A percentile compares a stretch with the other conserved stretches of the same genome.
phyloP scores from a whole-genome alignment of 1,140 invertebrate genomes.

The Plectrocnemia conspersa region DNA sequence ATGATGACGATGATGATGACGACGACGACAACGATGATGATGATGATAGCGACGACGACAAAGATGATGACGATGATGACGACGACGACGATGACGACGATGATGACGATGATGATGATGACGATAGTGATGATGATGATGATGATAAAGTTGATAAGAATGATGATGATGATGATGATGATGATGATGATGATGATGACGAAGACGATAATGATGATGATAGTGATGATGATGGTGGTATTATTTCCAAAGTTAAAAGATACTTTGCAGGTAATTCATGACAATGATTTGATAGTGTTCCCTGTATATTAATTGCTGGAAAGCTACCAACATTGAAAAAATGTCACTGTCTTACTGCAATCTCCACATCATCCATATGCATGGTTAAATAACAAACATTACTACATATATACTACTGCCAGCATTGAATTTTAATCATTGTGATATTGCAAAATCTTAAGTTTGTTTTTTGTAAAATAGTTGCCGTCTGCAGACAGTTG shows the following conservation, averaged over 20 bases:
- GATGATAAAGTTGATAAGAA: constrained; percentile 46
- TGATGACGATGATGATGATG: constrained; percentile 49
- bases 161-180: constrained; percentile 49
- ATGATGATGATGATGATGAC: constrained; percentile 49
- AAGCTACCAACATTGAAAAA: constrained; percentile 38
- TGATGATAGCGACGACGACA: constrained; percentile 44
- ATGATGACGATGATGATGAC: constrained; percentile 47
- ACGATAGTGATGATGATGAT: constrained; percentile 52
- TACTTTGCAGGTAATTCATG: constrained; percentile 51
- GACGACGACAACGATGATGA: constrained; percentile 49
- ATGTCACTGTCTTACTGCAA: constrained; percentile 22
- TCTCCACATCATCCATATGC: constrained; percentile 47
- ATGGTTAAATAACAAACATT: constrained; percentile 43
- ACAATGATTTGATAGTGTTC: constrained; percentile 43
- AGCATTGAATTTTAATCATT: constrained; percentile 49
- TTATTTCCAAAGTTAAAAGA: constrained; percentile 49
- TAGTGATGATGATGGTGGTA: constrained; percentile 52
- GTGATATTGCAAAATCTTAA: too few species aligned
- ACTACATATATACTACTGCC: constrained; percentile 41
- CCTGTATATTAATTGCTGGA: constrained; percentile 33
- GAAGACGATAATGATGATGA: constrained; percentile 50
- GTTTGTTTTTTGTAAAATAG: constrained; percentile 37
- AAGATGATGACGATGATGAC: constrained; percentile 42
- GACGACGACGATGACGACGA: constrained; percentile 49
- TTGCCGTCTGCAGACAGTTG: constrained; percentile 47